Percentiles rank a stretch among this genome's conserved stretches.
Conservation (phyloP, 1,140 invertebrate genomes). For the Semibalanus balanoides region DNA sequence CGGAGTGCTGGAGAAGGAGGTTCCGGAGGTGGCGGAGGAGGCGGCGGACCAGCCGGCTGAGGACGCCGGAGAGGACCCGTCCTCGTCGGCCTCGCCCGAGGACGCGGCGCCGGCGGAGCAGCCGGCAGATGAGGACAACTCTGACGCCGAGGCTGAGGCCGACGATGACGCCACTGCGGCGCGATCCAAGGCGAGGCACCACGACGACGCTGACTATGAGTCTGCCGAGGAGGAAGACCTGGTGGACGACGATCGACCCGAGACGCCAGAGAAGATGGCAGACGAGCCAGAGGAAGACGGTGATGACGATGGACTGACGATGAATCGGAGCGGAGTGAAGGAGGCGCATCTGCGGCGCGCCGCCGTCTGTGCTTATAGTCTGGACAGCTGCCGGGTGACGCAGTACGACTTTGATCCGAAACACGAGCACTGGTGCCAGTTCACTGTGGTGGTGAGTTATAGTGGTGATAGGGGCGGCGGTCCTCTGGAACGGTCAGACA, state of each 20-base stretch:
- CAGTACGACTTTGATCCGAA: slow-evolving; percentile 12
- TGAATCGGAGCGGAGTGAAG: too few relatives aligned
- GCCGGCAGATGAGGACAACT: neutral
- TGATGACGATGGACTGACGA: slow-evolving; percentile 18
- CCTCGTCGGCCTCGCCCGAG: slow-evolving; percentile 16
- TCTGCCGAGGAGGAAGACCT: slow-evolving; percentile 26
- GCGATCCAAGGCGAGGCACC: neutral
- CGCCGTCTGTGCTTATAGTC: neutral
- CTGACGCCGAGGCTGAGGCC: slow-evolving; percentile 18
- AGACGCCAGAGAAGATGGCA: slow-evolving; percentile 28
- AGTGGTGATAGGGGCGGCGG: slow-evolving; percentile 6
- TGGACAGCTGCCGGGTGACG: neutral
- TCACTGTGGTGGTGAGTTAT: slow-evolving; percentile 2
- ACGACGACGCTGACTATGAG: slow-evolving; percentile 35
- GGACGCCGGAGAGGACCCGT: slow-evolving; percentile 14
- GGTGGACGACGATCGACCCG: slow-evolving; percentile 16
- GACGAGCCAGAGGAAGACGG: slow-evolving; percentile 29
- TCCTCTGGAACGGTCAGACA: neutral
- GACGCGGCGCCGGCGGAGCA: neutral
- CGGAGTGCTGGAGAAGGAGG: slow-evolving; percentile 24
- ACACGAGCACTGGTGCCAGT: slow-evolving; percentile 10
- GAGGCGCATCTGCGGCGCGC: neutral
- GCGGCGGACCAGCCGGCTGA: slow-evolving; percentile 4
- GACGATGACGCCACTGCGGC: slow-evolving; percentile 7
- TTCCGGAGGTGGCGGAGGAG: slow-evolving; percentile 32